These are phyloP conservation scores for Trematomus loennbergii DNA, from an alignment of 2,113 vertebrate genomes.

Conservation along the genomic window DNA sequence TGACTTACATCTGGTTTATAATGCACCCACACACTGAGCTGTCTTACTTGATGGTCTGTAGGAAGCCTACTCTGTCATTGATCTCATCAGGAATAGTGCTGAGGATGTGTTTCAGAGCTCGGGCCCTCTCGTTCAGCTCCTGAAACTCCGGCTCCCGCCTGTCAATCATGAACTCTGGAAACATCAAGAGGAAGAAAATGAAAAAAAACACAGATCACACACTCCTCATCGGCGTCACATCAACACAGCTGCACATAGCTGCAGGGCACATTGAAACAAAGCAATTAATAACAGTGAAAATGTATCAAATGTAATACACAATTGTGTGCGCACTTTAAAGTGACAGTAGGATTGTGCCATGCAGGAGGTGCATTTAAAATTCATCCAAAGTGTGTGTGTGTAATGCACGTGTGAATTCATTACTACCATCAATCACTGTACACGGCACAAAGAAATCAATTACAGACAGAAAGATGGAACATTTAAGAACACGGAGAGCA, in stretches of 20 bases:
- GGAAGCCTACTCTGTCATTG: slow-evolving; percentile 92
- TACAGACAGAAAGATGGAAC: slow-evolving; percentile 54
- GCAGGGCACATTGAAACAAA: slow-evolving; percentile 14
- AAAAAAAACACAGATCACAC: slow-evolving; percentile 38
- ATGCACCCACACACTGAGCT: slow-evolving; percentile 22
- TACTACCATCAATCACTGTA: slow-evolving; percentile 81
- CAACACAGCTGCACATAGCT: slow-evolving; percentile 14
- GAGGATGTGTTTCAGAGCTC: slow-evolving; percentile 94
- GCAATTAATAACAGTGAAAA: slow-evolving; percentile 31
- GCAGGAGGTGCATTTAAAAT: slow-evolving; percentile 76
- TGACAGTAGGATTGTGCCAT: slow-evolving; percentile 52
- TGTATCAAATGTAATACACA: slow-evolving; percentile 14
- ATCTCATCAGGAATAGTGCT: slow-evolving; percentile 98
- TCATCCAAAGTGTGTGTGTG: slow-evolving; percentile 52
- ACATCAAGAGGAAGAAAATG: slow-evolving; percentile 44
- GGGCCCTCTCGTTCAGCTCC: slow-evolving; percentile 94
- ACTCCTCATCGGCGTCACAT: slow-evolving; percentile 11
- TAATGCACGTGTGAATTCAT: slow-evolving; percentile 71
- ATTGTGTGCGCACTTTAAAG: slow-evolving; percentile 13
- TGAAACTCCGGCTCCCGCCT: slow-evolving; percentile 94
- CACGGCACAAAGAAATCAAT: slow-evolving; percentile 77
- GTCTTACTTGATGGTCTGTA: slow-evolving; percentile 95
- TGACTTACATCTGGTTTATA: slow-evolving; percentile 9
- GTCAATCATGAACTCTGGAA: slow-evolving; percentile 94
- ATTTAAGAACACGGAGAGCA: slow-evolving; percentile 12